Conservation (phyloP, 2,888 invertebrate species). For the Bimastos eiseni region DNA sequence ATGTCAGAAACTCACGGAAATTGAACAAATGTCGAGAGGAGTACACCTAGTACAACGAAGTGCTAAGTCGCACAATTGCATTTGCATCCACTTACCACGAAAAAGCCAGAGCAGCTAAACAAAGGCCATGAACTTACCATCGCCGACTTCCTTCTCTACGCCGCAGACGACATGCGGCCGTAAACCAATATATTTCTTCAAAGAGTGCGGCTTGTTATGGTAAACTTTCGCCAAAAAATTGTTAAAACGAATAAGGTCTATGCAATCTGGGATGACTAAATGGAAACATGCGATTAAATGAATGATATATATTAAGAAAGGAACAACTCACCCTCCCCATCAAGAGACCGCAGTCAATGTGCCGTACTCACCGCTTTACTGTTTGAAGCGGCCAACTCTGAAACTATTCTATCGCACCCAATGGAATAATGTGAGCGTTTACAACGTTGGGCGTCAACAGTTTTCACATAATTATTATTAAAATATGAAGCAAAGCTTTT, state of each 20-base stretch:
- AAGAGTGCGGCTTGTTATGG: not conserved
- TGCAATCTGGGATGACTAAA: not conserved
- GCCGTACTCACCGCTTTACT: not conserved
- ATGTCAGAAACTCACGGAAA: not conserved
- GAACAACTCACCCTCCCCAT: not conserved
- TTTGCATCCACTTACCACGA: not conserved
- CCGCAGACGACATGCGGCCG: not conserved
- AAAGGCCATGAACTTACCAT: conserved; percentile 13
- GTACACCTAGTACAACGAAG: not conserved
- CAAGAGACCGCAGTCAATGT: not conserved
- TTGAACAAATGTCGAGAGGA: not conserved
- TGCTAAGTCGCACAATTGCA: not conserved
- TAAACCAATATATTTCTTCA: not conserved
- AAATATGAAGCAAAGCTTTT: not conserved
- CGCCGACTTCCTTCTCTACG: not conserved
- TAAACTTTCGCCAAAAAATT: not conserved
- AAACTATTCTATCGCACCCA: not conserved
- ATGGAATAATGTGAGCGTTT: not conserved
- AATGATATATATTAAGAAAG: not conserved
- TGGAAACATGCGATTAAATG: not conserved
- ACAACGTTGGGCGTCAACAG: not conserved
- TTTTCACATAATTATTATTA: not conserved
- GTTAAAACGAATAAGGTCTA: not conserved
- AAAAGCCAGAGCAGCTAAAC: not conserved
- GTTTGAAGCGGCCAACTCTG: not conserved